Percentiles rank a stretch among this genome's conserved stretches.
Conservation (phyloP, 2,113 vertebrate species). For the Astatotilapia flaviijosephi region DNA sequence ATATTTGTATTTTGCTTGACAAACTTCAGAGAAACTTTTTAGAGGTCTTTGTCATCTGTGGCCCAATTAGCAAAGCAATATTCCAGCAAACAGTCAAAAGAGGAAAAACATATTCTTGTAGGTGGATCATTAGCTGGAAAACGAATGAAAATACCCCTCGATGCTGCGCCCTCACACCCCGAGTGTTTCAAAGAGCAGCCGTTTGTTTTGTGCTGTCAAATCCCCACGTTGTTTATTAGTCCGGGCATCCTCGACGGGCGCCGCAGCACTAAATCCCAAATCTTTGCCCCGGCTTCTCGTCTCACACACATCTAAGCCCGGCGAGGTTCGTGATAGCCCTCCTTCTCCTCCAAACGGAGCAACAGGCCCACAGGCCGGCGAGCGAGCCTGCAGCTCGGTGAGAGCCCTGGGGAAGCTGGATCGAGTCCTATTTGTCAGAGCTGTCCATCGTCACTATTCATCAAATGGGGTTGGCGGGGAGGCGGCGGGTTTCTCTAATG, state of each 20-base stretch:
- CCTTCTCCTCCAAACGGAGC: neutral
- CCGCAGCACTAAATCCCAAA: neutral
- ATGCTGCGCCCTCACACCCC: neutral
- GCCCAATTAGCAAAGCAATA: slow-evolving; percentile 48
- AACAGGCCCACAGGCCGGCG: slow-evolving; percentile 18
- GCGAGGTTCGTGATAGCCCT: slow-evolving; percentile 18
- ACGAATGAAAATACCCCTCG: neutral
- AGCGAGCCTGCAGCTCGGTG: slow-evolving; percentile 46
- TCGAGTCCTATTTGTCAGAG: slow-evolving; percentile 92
- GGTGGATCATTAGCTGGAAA: slow-evolving; percentile 44
- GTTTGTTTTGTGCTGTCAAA: slow-evolving; percentile 19
- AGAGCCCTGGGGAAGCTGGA: slow-evolving; percentile 82
- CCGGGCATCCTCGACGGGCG: neutral
- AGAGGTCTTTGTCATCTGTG: slow-evolving; percentile 22
- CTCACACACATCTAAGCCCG: slow-evolving; percentile 27
- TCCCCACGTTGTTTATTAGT: slow-evolving; percentile 68
- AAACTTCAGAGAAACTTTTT: slow-evolving; percentile 29
- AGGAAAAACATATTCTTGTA: neutral
- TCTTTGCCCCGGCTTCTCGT: neutral
- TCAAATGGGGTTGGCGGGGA: slow-evolving; percentile 56
- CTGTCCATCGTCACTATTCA: slow-evolving; percentile 80
- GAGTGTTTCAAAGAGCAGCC: slow-evolving; percentile 22
- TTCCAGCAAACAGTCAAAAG: neutral
- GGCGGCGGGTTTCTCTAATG: slow-evolving; percentile 71
- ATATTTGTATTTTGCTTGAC: slow-evolving; percentile 3